Base-by-base conservation (phyloP, 1,140 invertebrate genomes). In the Idris sp. region DNA sequence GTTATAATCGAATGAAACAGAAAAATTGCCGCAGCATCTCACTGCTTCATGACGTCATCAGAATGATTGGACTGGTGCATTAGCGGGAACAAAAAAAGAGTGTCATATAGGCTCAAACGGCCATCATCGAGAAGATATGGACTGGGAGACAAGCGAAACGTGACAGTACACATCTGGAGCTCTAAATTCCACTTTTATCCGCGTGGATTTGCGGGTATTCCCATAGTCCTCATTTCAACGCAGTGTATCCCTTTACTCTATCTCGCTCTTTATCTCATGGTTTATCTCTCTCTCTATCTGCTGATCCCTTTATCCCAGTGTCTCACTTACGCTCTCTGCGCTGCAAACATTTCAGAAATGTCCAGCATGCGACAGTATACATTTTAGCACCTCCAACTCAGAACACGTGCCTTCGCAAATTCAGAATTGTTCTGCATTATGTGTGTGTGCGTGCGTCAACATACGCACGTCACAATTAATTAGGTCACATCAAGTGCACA, bases 131-230 rank as follows among this genome's bases (percentile, higher is more conserved):
- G 53, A 65, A 64, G 40, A 61, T 65, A 43, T 38, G 35, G n/a
- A n/a, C n/a, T 35, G 13, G 0, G 59, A 61, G 43, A 67, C 26
- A 61, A 68, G 67, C 40, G 15, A 11, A 58, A 76, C 61, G 74
- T 67, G 67, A 76, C 46, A 13, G 53, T 69, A 64, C 36, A 61
- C 65, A 65, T 69, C 53, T 62, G 46, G 51, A 69, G 53, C 51
- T 54, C 44, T 44, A 69, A 72, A 75, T 73, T 62, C 44, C 51
- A 59, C 68, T 69, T 78, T 78, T 69, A 73, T 75, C 61, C 62
- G 8, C 0, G n/a, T 9, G 73, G 73, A 72, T 78, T 78, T 73
- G 36, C 51, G 62, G 58, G 13, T 74, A 43, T 58, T 51, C 44
- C 40, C 38, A 53, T 53, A 53, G 54, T 61, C 54, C 61, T 74